Evolutionary conservation across 2,888 invertebrate genomes (phyloP).

Genomic region (Stomorhina lunata): DNA sequence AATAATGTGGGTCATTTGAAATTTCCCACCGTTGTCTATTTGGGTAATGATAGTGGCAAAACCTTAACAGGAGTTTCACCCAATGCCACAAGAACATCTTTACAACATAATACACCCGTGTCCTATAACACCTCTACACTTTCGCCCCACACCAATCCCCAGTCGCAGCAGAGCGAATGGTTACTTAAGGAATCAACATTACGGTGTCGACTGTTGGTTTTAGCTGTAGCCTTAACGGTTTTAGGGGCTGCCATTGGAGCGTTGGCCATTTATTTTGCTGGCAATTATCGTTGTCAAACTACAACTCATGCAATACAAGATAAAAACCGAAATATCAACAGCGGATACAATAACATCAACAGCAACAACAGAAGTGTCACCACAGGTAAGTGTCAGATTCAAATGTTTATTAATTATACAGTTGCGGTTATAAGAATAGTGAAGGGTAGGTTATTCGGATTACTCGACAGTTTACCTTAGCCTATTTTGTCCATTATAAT

Average conservation of each 20-base stretch:
- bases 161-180: slow-evolving; percentile 72
- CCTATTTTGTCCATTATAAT: not conserved
- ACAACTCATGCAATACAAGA: slow-evolving; percentile 35
- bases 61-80: not conserved
- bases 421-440: not conserved
- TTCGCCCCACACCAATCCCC: slow-evolving; percentile 52
- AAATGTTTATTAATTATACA: slow-evolving; percentile 27
- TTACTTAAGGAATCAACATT: slow-evolving; percentile 86
- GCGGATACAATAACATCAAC: no score
- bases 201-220: slow-evolving; percentile 81
- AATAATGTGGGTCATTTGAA: slow-evolving; percentile 70
- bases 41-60: slow-evolving; percentile 71
- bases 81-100: slow-evolving; percentile 58
- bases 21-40: slow-evolving; percentile 78
- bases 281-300: slow-evolving; percentile 72
- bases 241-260: slow-evolving; percentile 79
- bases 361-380: slow-evolving; percentile 12
- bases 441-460: not conserved
- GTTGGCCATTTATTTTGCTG: slow-evolving; percentile 78
- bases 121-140: slow-evolving; percentile 45
- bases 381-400: slow-evolving; percentile 57
- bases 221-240: slow-evolving; percentile 78
- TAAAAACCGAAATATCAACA: slow-evolving; percentile 54
- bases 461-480: not conserved
- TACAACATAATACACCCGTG: slow-evolving; percentile 69